These are phyloP conservation scores for Cinclus mexicanus DNA, from an alignment of 2,113 vertebrate genomes.

Conservation along the genomic window DNA sequence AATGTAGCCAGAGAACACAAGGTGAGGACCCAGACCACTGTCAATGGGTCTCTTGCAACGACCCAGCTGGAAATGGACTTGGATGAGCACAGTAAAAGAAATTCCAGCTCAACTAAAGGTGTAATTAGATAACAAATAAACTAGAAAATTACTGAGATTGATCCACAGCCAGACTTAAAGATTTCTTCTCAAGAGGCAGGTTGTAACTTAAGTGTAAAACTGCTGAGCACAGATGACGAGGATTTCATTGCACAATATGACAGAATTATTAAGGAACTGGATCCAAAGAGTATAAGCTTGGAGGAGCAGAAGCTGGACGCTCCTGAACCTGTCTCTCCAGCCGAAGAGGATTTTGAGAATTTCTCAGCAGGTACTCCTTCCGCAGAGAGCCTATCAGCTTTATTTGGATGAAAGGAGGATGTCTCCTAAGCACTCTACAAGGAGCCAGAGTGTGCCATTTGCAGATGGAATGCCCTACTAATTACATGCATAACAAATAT, in stretches of 20 bases:
- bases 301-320: constrained; percentile 46
- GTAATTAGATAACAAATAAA: constrained; percentile 14
- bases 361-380: constrained; percentile 83
- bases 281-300: constrained; percentile 61
- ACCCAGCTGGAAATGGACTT: constrained; percentile 7
- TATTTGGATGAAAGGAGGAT: constrained; percentile 74
- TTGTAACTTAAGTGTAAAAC: constrained; percentile 33
- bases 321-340: constrained; percentile 24
- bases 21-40: background rate
- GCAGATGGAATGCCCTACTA: constrained; percentile 80
- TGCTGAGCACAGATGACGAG: constrained; percentile 59
- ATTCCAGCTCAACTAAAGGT: background rate
- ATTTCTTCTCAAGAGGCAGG: constrained; percentile 40
- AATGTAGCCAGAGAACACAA: background rate
- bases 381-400: constrained; percentile 75
- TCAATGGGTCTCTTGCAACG: constrained; percentile 68
- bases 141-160: background rate
- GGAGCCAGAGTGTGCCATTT: constrained; percentile 81
- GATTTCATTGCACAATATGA: constrained; percentile 88
- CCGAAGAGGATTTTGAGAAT: constrained; percentile 80
- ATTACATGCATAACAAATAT: background rate
- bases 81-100: constrained; percentile 42
- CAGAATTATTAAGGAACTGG: constrained; percentile 87
- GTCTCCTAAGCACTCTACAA: constrained; percentile 9
- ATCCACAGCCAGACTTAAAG: background rate